Percentiles rank a stretch among this genome's conserved stretches.
phyloP scores from a whole-genome alignment of 2,888 invertebrate genomes.

The Exocentrus adspersus region DNA sequence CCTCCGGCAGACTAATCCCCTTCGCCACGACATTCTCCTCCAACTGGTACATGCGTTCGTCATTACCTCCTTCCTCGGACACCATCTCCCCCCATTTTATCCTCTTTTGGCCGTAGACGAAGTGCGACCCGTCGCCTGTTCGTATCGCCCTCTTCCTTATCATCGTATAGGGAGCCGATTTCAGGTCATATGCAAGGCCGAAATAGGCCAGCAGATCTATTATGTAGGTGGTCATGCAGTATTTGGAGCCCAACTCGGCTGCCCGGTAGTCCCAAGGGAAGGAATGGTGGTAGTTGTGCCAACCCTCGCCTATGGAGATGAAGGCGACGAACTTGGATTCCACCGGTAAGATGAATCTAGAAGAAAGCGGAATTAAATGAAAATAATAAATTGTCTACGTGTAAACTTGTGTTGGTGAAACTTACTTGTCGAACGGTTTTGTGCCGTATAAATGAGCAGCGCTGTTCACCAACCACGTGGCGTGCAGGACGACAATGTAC shows the following conservation, averaged over 20 bases:
- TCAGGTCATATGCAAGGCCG: constrained; percentile 74
- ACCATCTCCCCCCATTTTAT: neutral
- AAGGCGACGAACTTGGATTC: constrained; percentile 73
- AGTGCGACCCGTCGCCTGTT: constrained; percentile 71
- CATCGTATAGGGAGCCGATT: constrained; percentile 62
- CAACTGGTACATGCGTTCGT: neutral
- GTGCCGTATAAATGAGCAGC: constrained; percentile 82
- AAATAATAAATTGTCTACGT: too few relatives aligned
- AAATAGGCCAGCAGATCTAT: constrained; percentile 71
- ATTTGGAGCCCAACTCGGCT: constrained; percentile 63
- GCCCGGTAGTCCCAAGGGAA: constrained; percentile 76
- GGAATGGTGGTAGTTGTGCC: constrained; percentile 83
- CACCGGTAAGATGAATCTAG: constrained; percentile 70
- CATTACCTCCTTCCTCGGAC: neutral
- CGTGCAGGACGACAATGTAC: constrained; percentile 73
- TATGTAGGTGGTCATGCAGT: constrained; percentile 71
- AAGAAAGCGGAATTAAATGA: too few relatives aligned
- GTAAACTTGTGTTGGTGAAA: too few relatives aligned
- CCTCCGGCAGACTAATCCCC: constrained; percentile 1
- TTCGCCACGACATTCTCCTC: neutral
- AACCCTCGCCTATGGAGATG: constrained; percentile 73
- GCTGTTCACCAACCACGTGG: constrained; percentile 86
- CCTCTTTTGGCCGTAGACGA: constrained; percentile 55
- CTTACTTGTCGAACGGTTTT: constrained; percentile 80
- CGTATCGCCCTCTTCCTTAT: constrained; percentile 69